Conservation (phyloP, 2,888 invertebrate genomes). For the Tachystola acroxantha region DNA sequence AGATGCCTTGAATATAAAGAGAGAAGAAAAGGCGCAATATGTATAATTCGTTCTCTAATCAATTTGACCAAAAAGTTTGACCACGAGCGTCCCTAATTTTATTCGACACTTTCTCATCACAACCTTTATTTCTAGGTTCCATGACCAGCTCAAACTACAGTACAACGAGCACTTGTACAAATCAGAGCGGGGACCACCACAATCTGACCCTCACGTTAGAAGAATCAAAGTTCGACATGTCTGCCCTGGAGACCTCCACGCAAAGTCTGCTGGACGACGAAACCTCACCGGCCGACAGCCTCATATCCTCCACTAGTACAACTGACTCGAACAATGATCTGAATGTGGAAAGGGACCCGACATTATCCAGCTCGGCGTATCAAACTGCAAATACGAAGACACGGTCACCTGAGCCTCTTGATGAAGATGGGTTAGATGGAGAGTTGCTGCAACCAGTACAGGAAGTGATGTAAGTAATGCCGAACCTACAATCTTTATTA, state of each 20-base stretch:
- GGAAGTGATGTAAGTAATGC: constrained; percentile 48
- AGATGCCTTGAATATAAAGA: too few relatives aligned
- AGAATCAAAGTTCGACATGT: constrained; percentile 87
- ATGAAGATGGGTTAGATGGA: constrained; percentile 52
- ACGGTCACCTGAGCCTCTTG: constrained; percentile 62
- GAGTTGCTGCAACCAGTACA: constrained; percentile 45
- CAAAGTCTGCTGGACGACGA: constrained; percentile 88
- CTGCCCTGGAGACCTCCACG: constrained; percentile 82
- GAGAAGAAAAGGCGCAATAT: too few relatives aligned
- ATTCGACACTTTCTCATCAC: too few relatives aligned
- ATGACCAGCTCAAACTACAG: constrained; percentile 75
- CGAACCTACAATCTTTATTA: too few relatives aligned
- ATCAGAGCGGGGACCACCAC: constrained; percentile 65
- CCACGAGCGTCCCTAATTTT: too few relatives aligned
- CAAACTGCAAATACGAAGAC: constrained; percentile 76
- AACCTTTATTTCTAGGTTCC: constrained; percentile 46
- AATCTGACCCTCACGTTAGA: constrained; percentile 82
- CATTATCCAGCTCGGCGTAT: constrained; percentile 64
- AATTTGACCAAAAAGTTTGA: too few relatives aligned
- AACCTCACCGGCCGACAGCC: constrained; percentile 89
- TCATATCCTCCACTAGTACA: constrained; percentile 81
- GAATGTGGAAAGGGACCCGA: constrained; percentile 65
- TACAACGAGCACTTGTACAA: constrained; percentile 71
- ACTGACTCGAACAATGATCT: constrained; percentile 79
- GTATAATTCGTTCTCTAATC: too few relatives aligned